Base-by-base conservation (phyloP, 2,888 invertebrate species). In the Periphyllus acericola region DNA sequence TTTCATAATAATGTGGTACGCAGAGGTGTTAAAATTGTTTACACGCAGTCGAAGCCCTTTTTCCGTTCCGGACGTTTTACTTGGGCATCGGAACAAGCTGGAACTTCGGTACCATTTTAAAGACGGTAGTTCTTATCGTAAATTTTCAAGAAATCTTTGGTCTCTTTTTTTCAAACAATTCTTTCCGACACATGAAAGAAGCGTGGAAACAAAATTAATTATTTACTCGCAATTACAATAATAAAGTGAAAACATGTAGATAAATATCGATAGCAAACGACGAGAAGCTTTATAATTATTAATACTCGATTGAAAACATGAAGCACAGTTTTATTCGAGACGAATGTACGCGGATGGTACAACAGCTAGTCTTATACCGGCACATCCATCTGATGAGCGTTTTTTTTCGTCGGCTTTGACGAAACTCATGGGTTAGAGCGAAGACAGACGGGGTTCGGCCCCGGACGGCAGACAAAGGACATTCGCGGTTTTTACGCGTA, bases 201-300 rank as follows among this genome's bases (percentile, higher is more conserved):
- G 36, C 60, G 75, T 60, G 21, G 29, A 72, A 75, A 83, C 40
- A 75, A 83, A 83, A 83, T 83, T 60, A 83, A 83, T 83, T n/a
- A n/a, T 83, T 83, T 60, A 83, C 83, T 74, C 3, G 3, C 55
- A 60, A 74, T 74, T 83, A 60, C 52, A 29, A 75, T 32, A 68
- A 75, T 32, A 68, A n/a, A 21, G 11, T 14, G 1, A 46, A 46
- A 2, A 46, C 2, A 46, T 46, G 14, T 46, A 46, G 11, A 46
- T 46, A 46, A 14, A 46, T 46, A 46, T 46, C 46, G 14, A 46
- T 46, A 68, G 17, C n/a, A 68, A 66, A 40, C 34, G 36, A 83
- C 29, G 29, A 75, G 29, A 6, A 36, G 55, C 52, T 72, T 83
- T 83, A 75, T 11, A 46, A 5, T 8, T 46, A 40, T 66, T 46